Percentiles rank a stretch among this genome's conserved stretches.
phyloP scores from a whole-genome alignment of 2,888 invertebrate genomes.

The Dynastes maya region DNA sequence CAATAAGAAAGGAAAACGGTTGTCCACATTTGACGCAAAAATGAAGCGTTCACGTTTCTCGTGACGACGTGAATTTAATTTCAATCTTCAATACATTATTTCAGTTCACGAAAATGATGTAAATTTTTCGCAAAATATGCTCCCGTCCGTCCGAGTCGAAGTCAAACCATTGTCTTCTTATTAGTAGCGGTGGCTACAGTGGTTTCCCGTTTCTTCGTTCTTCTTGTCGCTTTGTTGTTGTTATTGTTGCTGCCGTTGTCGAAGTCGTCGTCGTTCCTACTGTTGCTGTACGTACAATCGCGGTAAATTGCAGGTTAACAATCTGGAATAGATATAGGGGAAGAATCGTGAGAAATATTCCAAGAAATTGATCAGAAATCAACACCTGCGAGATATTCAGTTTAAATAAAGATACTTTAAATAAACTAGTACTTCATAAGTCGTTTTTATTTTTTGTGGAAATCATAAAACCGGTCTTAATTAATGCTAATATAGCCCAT shows the following conservation, averaged over 20 bases:
- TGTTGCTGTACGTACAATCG: slow-evolving; percentile 3
- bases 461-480: no score
- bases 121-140: slow-evolving; percentile 59
- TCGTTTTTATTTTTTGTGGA: no score
- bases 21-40: slow-evolving; percentile 49
- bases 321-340: no score
- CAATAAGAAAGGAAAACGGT: background rate
- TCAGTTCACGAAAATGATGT: slow-evolving; percentile 62
- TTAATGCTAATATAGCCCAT: no score
- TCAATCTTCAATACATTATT: slow-evolving; percentile 61
- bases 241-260: slow-evolving; percentile 28
- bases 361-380: no score
- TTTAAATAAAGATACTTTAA: no score
- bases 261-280: slow-evolving; percentile 22
- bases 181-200: slow-evolving; percentile 48
- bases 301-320: no score
- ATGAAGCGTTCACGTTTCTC: slow-evolving; percentile 59
- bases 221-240: slow-evolving; percentile 41
- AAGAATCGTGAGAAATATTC: no score
- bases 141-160: slow-evolving; percentile 31
- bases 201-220: background rate
- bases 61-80: slow-evolving; percentile 62
- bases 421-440: no score
- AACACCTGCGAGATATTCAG: no score
- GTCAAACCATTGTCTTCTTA: slow-evolving; percentile 58